A percentile compares a stretch with the other conserved stretches of the same genome.
These are phyloP conservation scores for Diabrotica balteata DNA, from an alignment of 2,888 invertebrate genomes.

Conservation along the genomic window DNA sequence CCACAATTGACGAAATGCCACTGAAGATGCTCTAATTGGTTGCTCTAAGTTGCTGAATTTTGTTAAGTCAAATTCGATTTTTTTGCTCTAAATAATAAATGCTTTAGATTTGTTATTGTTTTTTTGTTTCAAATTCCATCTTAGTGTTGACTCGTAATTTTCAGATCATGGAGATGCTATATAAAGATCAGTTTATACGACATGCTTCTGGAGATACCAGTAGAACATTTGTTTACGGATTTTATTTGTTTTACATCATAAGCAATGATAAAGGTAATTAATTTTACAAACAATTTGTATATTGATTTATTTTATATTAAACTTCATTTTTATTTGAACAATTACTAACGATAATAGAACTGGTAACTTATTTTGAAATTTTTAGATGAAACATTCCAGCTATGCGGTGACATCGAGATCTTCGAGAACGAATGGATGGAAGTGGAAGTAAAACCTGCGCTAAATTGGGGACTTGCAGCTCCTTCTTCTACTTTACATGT, in stretches of 20 bases:
- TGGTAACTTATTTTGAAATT: conserved; percentile 24
- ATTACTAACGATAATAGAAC: conserved; percentile 1
- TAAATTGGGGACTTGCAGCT: conserved; percentile 57
- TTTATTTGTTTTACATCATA: conserved; percentile 89
- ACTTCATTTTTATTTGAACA: too few relatives aligned
- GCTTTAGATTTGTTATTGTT: neutral
- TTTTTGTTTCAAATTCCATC: neutral
- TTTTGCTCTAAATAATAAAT: neutral
- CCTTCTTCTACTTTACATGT: conserved; percentile 45
- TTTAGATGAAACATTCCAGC: conserved; percentile 65
- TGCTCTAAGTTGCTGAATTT: too few relatives aligned
- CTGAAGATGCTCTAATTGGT: too few relatives aligned
- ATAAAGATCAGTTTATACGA: conserved; percentile 82
- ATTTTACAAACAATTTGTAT: too few relatives aligned
- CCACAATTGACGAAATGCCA: too few relatives aligned
- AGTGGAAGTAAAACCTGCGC: conserved; percentile 75
- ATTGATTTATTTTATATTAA: too few relatives aligned
- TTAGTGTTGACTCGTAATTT: neutral
- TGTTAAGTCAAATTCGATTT: too few relatives aligned
- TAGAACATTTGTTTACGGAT: conserved; percentile 86
- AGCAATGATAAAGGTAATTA: conserved; percentile 66
- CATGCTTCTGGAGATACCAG: conserved; percentile 89
- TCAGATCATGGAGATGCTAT: conserved; percentile 67
- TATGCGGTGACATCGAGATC: conserved; percentile 77
- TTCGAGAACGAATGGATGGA: conserved; percentile 94